Evolutionary conservation across 2,888 invertebrate genomes (phyloP).

Genomic region (Drosophila robusta): DNA sequence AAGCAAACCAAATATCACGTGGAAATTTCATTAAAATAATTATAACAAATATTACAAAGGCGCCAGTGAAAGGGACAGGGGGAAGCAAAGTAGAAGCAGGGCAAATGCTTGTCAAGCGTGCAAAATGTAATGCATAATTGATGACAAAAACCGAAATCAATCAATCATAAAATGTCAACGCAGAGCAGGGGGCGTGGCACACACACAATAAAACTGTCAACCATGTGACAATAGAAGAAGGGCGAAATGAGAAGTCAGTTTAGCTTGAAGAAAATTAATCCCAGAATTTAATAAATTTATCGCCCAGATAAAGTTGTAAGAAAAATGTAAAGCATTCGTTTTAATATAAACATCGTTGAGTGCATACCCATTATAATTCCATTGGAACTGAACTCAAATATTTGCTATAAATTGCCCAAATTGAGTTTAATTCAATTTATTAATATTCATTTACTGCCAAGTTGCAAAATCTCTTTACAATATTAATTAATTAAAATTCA

Average conservation of each 20-base stretch:
- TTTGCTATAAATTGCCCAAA: background rate
- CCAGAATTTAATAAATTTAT: slow-evolving; percentile 17
- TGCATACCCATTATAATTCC: background rate
- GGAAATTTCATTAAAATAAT: slow-evolving; percentile 76
- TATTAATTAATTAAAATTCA: slow-evolving; percentile 37
- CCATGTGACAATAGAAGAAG: slow-evolving; percentile 14
- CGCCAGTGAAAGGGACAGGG: slow-evolving; percentile 4
- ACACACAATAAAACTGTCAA: slow-evolving; percentile 32
- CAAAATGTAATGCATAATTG: slow-evolving; percentile 78
- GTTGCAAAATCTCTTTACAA: slow-evolving; percentile 40
- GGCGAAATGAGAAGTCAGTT: slow-evolving; percentile 4
- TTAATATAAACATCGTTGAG: background rate
- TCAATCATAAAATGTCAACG: slow-evolving; percentile 78
- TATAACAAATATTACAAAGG: slow-evolving; percentile 52
- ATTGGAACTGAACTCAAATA: background rate
- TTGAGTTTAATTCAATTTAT: slow-evolving; percentile 20
- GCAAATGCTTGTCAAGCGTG: slow-evolving; percentile 69
- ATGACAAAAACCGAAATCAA: slow-evolving; percentile 73
- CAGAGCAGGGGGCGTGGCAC: background rate
- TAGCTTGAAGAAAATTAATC: slow-evolving; percentile 2
- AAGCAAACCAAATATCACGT: slow-evolving; percentile 44
- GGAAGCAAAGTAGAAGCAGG: slow-evolving; percentile 1
- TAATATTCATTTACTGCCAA: slow-evolving; percentile 9
- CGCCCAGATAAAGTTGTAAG: too few species aligned
- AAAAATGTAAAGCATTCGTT: background rate